Evolutionary conservation across 2,888 invertebrate genomes (phyloP), one percentile per base, ranked within the genome.

Genomic region (Eurytoma californica): DNA sequence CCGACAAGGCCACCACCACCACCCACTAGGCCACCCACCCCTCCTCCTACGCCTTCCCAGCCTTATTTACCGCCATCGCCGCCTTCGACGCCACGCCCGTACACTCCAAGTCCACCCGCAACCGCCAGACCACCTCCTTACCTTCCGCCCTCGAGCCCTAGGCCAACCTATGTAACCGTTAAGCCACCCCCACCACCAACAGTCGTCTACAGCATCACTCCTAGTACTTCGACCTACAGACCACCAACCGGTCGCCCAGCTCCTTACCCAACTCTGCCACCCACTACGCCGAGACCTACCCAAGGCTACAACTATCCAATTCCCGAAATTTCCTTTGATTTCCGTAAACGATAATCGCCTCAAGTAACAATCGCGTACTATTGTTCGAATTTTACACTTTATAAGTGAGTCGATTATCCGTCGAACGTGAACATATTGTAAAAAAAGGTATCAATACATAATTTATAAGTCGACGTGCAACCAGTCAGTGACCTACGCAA

Each of bases 141-240:
- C 77, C 84, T 90, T 49, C 90, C 90, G 39, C 89, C 89, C 0
- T 86, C 88, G 4, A 82, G 87, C 0, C 84, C 85, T 7, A 85
- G 85, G 24, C 84, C 87, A 7, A 84, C 82, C 3, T 86, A 86
- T 55, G 51, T 78, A 3, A 90, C 89, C 0, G 80, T 88, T 0
- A 89, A 90, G 53, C 87, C 90, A 16, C 87, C 90, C 3, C 91
- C 92, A 16, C 90, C 90, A 77, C 91, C 90, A 9, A 76, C 89
- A 0, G 82, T 84, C 0, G 39, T 86, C 4, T 89, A 89, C 78
- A 87, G 86, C 18, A 81, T 82, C 13, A 88, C 87, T 1, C 85
- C 85, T 0, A 86, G 85, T 3, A 88, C 87, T 0, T 69, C 81
- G 0, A 82, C 77, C 0, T 75, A 72, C 53, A 57, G 58, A 16